Evolutionary conservation across 2,888 invertebrate species (phyloP), one percentile per base, ranked within the genome.

Genomic region (Hanleya hanleyi): DNA sequence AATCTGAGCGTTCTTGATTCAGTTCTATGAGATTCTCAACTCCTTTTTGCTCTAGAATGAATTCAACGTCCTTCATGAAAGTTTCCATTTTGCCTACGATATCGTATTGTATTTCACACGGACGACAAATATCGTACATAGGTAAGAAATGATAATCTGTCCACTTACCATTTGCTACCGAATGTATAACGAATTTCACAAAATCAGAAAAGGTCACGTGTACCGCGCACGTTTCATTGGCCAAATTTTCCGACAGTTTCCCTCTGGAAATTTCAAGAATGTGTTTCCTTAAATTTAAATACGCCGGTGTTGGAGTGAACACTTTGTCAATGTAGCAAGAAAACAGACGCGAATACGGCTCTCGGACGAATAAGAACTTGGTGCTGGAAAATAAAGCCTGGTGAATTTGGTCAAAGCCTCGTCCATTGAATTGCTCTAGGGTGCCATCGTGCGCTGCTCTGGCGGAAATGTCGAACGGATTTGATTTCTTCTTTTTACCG

Each of bases 301-400:
- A 85, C 41, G 78, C 50, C 0, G 77, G 75, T 71, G 83, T 84
- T 9, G 83, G 82, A n/a, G 82, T 73, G 57, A 78, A 85, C 18
- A 85, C 61, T 71, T 85, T 85, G 64, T 84, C 85, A 3, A 81
- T 77, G 41, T 84, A 85, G 0, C 82, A 84, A 1, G 85, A 84
- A n/a, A 84, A 73, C 9, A 84, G 62, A 61, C 83, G 73, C 7
- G 79, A 67, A 69, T 79, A 84, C 0, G 85, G 85, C 29, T 84
- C 83, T 1, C 84, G 72, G 0, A 83, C 81, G 51, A 83, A 83
- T 69, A 85, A 71, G 7, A 85, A 77, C 49, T 78, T 80, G 4
- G 71, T 66, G 0, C 78, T 74, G n/a, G 75, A 64, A 32, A 73
- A 41, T n/a, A 77, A 33, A 41, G 73, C 67, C 29, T 36, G 36